Evolutionary conservation across 1,140 invertebrate species (phyloP).

Genomic region (Phenacoccus solenopsis): DNA sequence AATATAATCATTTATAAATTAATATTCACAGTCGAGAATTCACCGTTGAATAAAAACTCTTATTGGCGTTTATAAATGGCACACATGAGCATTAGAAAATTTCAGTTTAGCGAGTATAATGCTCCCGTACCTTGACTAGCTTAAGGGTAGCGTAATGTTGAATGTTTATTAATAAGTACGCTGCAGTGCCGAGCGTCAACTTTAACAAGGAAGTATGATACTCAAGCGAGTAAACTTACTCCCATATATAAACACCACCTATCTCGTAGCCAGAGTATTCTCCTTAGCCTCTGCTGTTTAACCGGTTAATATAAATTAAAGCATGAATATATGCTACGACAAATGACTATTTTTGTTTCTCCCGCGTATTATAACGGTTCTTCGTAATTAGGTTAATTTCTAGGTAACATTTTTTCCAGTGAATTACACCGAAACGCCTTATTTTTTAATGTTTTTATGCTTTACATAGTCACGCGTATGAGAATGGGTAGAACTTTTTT

Average conservation of each 20-base stretch:
- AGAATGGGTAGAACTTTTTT: too few relatives aligned
- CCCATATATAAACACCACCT: neutral
- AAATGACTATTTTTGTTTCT: neutral
- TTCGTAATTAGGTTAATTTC: neutral
- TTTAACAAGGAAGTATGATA: constrained; percentile 3
- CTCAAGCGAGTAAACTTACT: constrained; percentile 1
- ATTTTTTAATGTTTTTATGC: neutral
- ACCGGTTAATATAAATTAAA: constrained; percentile 3
- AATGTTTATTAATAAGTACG: constrained; percentile 3
- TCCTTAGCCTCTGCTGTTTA: constrained; percentile 1
- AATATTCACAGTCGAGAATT: neutral
- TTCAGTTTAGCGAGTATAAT: neutral
- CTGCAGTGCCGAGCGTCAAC: neutral
- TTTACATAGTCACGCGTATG: neutral
- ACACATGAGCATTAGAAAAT: constrained; percentile 2
- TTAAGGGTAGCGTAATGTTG: neutral
- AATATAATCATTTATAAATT: constrained; percentile 4
- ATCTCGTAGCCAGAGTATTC: neutral
- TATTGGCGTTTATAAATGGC: constrained; percentile 1
- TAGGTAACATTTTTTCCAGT: neutral
- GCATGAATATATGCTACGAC: neutral
- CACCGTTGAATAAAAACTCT: neutral
- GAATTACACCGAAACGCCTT: neutral
- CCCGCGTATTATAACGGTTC: neutral
- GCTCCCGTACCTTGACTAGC: neutral